Base-by-base conservation (phyloP, 2,888 invertebrate species). In the Hydriomena furcata region DNA sequence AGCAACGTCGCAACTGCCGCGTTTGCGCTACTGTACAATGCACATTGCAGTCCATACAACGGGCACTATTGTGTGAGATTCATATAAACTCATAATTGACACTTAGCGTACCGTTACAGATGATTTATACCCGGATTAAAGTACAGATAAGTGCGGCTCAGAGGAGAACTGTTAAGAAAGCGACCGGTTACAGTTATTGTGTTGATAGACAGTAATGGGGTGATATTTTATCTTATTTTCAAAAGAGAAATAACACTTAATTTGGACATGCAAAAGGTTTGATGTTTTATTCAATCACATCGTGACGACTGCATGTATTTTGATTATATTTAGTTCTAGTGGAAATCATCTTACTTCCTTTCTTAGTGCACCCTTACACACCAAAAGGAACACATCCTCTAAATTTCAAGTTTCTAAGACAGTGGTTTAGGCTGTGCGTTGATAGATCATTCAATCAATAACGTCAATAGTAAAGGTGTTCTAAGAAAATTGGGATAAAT, bases 21-120 rank as follows among this genome's bases (percentile, higher is more conserved):
- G 28, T 11, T 17, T 11, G 6, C 37, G 25, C 35, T 20, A 45
- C 10, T 23, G 23, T 24, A 43, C 24, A 43, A 52, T 43, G 52
- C n/a, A n/a, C n/a, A n/a, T 47, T 12, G 43, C 43, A 38, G 43
- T 28, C 17, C 41, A 21, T 32, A 50, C 46, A 52, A 52, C 46
- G 32, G 23, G 10, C 37, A 46, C 52, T 32, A 48, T 48, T 52
- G 47, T 47, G 30, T 20, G 37, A 20, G 32, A 37, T 35, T 43
- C 47, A 47, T 52, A 52, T 42, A 46, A 46, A 37, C 49, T 45
- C 49, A 50, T 55, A 54, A 54, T 54, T 54, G 54, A 50, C 54
- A 54, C 49, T 55, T 44, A 55, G 35, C 46, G 38, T 40, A 46
- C 47, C 55, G 51, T 48, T 55, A 51, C 47, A 41, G 34, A 51